Conservation (phyloP, 2,797 vertebrate genomes). For the Gallinago nigripennis region DNA sequence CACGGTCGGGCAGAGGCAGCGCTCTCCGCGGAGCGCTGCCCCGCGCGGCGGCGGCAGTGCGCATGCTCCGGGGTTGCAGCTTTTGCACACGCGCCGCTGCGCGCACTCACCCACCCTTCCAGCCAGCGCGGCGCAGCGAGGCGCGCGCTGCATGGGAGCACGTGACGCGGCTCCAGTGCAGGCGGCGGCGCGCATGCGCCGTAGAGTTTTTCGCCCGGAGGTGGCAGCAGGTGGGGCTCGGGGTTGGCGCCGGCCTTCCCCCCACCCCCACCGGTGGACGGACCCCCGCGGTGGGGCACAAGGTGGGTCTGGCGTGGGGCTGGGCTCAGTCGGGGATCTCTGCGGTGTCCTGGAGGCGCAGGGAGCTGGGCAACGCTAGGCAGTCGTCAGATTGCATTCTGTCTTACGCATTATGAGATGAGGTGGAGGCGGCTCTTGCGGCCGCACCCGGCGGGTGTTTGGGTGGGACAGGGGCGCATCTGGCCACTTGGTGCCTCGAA, state of each 20-base stretch:
- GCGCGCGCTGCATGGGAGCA: conserved; percentile 74
- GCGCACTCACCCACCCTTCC: background rate
- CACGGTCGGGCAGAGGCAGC: background rate
- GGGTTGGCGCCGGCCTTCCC: background rate
- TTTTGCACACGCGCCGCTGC: background rate
- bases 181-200: conserved; percentile 5
- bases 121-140: background rate
- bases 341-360: rapidly evolving
- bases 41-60: background rate
- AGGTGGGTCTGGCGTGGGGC: background rate
- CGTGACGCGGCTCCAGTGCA: conserved; percentile 65
- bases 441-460: rapidly evolving
- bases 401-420: rapidly evolving
- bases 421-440: rapidly evolving
- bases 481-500: background rate
- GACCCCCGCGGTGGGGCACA: background rate
- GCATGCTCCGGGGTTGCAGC: conserved; percentile 36
- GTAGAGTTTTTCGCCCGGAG: background rate
- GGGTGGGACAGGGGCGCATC: background rate
- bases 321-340: rapidly evolving
- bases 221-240: background rate
- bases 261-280: background rate
- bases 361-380: rapidly evolving
- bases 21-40: background rate
- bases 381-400: rapidly evolving